Evolutionary conservation across 2,888 invertebrate species (phyloP).

Genomic region (Cenopis cana): DNA sequence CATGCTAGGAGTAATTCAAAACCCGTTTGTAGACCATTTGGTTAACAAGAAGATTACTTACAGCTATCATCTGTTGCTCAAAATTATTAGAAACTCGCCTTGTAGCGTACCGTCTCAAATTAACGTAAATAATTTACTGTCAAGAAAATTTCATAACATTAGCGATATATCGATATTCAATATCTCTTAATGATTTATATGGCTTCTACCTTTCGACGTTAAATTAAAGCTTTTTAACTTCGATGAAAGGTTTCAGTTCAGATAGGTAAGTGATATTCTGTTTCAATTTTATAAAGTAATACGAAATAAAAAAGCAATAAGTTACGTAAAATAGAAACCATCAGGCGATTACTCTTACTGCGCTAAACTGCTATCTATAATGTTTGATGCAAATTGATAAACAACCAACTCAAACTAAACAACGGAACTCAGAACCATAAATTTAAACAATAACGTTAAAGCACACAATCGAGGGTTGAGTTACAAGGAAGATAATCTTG

Average conservation of each 20-base stretch:
- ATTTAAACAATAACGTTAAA: slow-evolving; percentile 63
- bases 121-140: slow-evolving; percentile 52
- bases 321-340: neutral
- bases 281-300: no score
- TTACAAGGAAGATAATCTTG: slow-evolving; percentile 72
- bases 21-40: slow-evolving; percentile 59
- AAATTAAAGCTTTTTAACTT: no score
- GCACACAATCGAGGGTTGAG: slow-evolving; percentile 52
- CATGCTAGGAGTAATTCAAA: slow-evolving; percentile 58
- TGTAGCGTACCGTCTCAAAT: slow-evolving; percentile 54
- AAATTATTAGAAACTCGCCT: slow-evolving; percentile 58
- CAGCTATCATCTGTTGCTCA: slow-evolving; percentile 54
- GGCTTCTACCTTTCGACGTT: no score
- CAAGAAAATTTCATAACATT: slow-evolving; percentile 37
- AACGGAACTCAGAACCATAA: slow-evolving; percentile 25
- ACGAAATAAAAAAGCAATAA: no score
- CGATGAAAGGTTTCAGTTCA: neutral
- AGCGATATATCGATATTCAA: slow-evolving; percentile 35
- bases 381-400: slow-evolving; percentile 20
- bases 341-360: slow-evolving; percentile 10
- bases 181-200: slow-evolving; percentile 28
- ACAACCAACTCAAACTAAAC: slow-evolving; percentile 20
- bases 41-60: slow-evolving; percentile 66
- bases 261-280: neutral
- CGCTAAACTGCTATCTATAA: slow-evolving; percentile 8